These are phyloP conservation scores for Sylvilagus floridanus DNA, from an alignment of 2,797 vertebrate species.

Conservation along the genomic window DNA sequence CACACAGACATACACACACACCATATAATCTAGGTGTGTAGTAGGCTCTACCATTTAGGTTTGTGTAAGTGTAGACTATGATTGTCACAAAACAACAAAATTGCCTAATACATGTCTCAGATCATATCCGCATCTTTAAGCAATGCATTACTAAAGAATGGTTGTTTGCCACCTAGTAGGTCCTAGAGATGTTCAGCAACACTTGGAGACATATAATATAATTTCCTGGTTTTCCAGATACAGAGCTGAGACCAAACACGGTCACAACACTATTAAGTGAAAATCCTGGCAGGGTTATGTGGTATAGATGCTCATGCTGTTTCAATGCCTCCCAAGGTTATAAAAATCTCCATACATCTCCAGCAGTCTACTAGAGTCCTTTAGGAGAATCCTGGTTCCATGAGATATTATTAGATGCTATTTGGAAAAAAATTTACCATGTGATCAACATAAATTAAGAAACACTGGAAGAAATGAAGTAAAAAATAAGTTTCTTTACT, in stretches of 20 bases:
- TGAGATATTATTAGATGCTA: not conserved
- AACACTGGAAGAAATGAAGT: not conserved
- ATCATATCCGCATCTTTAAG: too few species aligned
- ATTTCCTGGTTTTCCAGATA: not conserved
- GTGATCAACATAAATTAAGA: not conserved
- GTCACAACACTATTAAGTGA: not conserved
- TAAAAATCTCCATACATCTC: not conserved
- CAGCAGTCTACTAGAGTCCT: not conserved
- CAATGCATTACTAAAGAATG: not conserved
- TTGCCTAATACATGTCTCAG: too few species aligned
- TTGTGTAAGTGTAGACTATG: too few species aligned
- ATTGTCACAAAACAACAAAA: too few species aligned
- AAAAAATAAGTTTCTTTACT: not conserved
- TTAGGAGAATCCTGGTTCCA: not conserved
- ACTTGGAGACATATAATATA: not conserved
- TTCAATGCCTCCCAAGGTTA: not conserved
- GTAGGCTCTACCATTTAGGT: too few species aligned
- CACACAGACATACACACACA: too few species aligned
- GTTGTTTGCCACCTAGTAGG: not conserved
- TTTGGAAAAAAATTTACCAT: not conserved
- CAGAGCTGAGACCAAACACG: not conserved
- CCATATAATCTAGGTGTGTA: too few species aligned
- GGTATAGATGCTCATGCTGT: not conserved
- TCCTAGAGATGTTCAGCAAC: not conserved
- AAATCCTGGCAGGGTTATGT: not conserved